Percentiles rank a stretch among this genome's conserved stretches.
These are phyloP conservation scores for Tupaia tana DNA, from an alignment of 2,113 vertebrate species.

Conservation along the genomic window DNA sequence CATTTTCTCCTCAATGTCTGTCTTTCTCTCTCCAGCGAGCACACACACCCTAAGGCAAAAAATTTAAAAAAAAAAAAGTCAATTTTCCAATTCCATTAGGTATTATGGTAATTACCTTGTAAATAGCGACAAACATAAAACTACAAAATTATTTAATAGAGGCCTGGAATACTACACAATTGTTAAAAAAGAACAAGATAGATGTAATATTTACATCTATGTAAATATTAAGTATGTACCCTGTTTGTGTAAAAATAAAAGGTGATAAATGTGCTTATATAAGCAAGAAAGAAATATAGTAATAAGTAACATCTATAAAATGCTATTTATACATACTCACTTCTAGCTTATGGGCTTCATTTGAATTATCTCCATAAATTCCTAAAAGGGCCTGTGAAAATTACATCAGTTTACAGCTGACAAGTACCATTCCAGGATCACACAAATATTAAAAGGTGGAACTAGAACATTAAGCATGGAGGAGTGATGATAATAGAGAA, in stretches of 20 bases:
- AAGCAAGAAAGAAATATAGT: background rate
- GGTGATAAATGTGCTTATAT: background rate
- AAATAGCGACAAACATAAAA: slow-evolving; percentile 6
- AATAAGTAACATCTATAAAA: slow-evolving; percentile 26
- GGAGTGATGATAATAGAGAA: background rate
- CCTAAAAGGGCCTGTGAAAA: background rate
- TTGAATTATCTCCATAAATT: background rate
- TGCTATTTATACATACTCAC: background rate
- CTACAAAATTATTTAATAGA: background rate
- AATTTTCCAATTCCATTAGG: background rate
- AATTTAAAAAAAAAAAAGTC: no score
- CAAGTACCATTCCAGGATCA: background rate
- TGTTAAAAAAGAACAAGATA: slow-evolving; percentile 51
- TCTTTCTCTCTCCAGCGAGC: no score
- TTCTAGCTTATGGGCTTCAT: background rate
- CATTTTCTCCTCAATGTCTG: no score
- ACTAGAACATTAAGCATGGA: background rate
- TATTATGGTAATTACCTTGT: background rate
- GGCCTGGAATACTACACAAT: background rate
- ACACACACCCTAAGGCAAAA: no score
- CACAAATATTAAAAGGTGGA: background rate
- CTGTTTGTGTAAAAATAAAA: background rate
- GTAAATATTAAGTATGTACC: background rate
- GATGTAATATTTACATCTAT: background rate
- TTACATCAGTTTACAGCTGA: background rate